Percentiles rank a stretch among this genome's conserved stretches.
Evolutionary conservation across 2,797 vertebrate genomes (phyloP).

Genomic region (Rhodeus uyekii): DNA sequence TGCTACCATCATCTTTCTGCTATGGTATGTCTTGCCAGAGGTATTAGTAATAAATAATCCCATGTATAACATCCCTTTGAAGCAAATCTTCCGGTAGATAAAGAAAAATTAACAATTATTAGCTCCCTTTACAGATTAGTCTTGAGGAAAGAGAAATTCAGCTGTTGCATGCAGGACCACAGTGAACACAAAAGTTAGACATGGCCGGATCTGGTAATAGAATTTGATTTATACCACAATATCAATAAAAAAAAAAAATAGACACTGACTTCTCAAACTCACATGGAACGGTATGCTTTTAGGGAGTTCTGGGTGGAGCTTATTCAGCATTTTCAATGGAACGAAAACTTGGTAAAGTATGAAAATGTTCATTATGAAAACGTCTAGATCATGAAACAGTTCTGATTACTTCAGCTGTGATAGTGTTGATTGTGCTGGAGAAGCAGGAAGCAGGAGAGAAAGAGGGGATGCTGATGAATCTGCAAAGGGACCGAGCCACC

Average conservation of each 20-base stretch:
- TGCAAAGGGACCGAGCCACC: slow-evolving; percentile 49
- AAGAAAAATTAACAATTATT: neutral
- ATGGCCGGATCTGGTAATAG: slow-evolving; percentile 1
- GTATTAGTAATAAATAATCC: slow-evolving; percentile 30
- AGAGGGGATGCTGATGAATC: slow-evolving; percentile 35
- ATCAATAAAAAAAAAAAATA: slow-evolving; percentile 28
- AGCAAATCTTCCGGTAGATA: slow-evolving; percentile 8
- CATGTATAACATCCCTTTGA: neutral
- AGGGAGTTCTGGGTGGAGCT: neutral
- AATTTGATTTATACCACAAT: slow-evolving; percentile 24
- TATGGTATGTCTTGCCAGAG: neutral
- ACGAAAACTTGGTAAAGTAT: slow-evolving; percentile 36
- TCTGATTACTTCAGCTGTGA: slow-evolving; percentile 17
- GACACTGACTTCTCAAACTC: slow-evolving; percentile 25
- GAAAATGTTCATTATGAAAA: slow-evolving; percentile 51
- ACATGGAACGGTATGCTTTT: neutral
- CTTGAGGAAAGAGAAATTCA: neutral
- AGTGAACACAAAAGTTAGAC: slow-evolving; percentile 1
- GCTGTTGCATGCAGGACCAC: slow-evolving; percentile 29
- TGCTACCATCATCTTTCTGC: neutral
- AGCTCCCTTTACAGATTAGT: slow-evolving; percentile 20
- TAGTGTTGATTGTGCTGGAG: slow-evolving; percentile 31
- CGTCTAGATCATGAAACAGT: slow-evolving; percentile 30
- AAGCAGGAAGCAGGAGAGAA: slow-evolving; percentile 46
- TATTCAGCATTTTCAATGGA: slow-evolving; percentile 19